Base-by-base conservation (phyloP, 2,888 invertebrate species). In the Orgyia antiqua region DNA sequence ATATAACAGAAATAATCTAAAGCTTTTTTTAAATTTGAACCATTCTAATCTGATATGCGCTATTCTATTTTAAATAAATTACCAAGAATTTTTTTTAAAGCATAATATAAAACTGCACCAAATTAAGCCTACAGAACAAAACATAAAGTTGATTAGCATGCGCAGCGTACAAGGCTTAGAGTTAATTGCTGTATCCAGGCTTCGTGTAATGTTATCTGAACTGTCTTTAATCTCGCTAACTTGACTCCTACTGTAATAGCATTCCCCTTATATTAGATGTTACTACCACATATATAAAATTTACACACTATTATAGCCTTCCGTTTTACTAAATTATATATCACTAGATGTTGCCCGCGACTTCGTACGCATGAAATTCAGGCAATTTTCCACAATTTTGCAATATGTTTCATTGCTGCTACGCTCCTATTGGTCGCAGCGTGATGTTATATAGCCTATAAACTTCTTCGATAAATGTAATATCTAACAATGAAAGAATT, bases 101-200 rank as follows among this genome's bases (percentile, higher is more conserved):
- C 3, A 4, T 15, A 27, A 36, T 38, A 30, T 38, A 52, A 42
- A 42, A 35, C 30, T 21, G 26, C 35, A 49, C 41, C 45, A 51
- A 42, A 48, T 42, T 43, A 48, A 31, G 32, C 40, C 38, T 39
- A 36, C 29, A 34, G 43, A 42, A 42, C 43, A 49, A 56, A 52
- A 54, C 45, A 51, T 55, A 49, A 49, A 40, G 41, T 39, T 48
- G 33, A 63, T 61, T 63, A 60, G 56, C 55, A 61, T 64, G 50
- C 48, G 45, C 42, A 34, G 39, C 53, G 47, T 38, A 38, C 39
- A 42, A 36, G 31, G 49, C 38, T 51, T 48, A 41, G 17, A 31
- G 33, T 44, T 60, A 58, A 55, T 58, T 52, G 53, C 58, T 57
- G 50, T 59, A 57, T 52, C 47, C 54, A 51, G 40, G 45, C 46